phyloP scores from a whole-genome alignment of 2,113 vertebrate species.

The Malaclemys terrapin region DNA sequence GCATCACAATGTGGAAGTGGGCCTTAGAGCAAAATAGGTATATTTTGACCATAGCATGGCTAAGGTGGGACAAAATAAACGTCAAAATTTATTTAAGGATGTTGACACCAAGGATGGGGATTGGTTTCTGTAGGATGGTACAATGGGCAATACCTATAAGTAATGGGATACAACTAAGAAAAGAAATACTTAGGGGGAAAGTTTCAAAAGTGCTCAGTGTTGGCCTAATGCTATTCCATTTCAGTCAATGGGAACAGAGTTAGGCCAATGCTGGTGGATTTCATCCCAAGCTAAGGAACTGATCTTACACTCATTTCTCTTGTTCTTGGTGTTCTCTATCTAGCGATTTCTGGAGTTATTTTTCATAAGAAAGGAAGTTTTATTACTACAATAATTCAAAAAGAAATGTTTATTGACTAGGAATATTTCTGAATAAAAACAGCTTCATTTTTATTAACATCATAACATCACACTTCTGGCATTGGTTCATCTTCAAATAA shows the following conservation, averaged over 20 bases:
- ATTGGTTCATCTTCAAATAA: neutral
- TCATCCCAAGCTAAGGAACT: neutral
- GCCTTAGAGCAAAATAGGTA: neutral
- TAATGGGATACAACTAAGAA: neutral
- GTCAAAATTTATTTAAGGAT: neutral
- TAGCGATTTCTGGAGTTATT: neutral
- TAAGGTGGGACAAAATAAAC: neutral
- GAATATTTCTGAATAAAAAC: neutral
- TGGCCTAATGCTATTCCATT: neutral
- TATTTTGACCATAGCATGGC: neutral
- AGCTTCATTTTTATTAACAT: neutral
- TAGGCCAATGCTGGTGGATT: neutral
- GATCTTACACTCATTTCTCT: neutral
- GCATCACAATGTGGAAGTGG: neutral
- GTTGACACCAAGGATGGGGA: neutral
- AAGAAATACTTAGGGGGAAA: neutral
- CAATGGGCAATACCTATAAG: neutral
- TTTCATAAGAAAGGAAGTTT: neutral
- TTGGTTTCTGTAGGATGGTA: neutral
- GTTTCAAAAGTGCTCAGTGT: neutral
- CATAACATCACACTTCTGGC: rapidly evolving
- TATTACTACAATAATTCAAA: neutral
- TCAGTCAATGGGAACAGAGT: neutral
- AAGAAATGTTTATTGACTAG: neutral
- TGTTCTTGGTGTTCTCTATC: neutral